phyloP scores from a whole-genome alignment of 2,888 invertebrate genomes.

The Seladonia tumulorum region DNA sequence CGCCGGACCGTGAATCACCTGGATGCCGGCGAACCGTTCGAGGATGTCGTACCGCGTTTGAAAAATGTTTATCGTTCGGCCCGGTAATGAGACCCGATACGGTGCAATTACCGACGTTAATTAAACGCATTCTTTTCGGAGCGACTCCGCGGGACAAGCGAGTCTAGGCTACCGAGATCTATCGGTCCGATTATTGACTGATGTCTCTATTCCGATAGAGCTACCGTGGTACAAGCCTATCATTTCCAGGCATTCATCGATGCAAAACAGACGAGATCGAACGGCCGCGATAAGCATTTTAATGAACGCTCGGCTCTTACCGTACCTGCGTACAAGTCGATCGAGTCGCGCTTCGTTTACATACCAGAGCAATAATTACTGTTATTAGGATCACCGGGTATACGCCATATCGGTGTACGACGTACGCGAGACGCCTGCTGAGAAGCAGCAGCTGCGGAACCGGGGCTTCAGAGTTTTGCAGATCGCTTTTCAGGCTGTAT shows the following conservation, averaged over 20 bases:
- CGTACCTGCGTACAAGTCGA: neutral
- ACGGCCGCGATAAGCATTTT: constrained; percentile 43
- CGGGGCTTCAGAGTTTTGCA: neutral
- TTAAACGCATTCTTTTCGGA: neutral
- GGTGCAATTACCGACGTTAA: constrained; percentile 6
- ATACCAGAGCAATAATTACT: constrained; percentile 39
- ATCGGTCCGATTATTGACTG: neutral
- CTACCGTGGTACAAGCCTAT: constrained; percentile 10
- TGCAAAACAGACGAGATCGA: constrained; percentile 20
- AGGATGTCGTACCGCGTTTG: neutral
- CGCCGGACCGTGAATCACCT: neutral
- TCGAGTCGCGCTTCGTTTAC: constrained; percentile 39
- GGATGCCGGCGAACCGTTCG: constrained; percentile 1
- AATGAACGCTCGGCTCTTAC: constrained; percentile 13
- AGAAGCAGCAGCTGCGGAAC: neutral
- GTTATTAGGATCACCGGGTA: constrained; percentile 40
- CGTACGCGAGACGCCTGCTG: neutral
- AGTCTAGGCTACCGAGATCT: constrained; percentile 5
- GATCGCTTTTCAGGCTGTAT: neutral
- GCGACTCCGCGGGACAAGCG: neutral
- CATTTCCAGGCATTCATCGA: constrained; percentile 34
- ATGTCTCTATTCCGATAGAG: constrained; percentile 33
- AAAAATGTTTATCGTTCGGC: constrained; percentile 2
- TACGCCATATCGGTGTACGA: neutral
- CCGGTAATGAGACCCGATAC: neutral